Evolutionary conservation across 1,140 invertebrate genomes (phyloP), one percentile per base, ranked within the genome.

Genomic region (Carcinoscorpius rotundicauda): DNA sequence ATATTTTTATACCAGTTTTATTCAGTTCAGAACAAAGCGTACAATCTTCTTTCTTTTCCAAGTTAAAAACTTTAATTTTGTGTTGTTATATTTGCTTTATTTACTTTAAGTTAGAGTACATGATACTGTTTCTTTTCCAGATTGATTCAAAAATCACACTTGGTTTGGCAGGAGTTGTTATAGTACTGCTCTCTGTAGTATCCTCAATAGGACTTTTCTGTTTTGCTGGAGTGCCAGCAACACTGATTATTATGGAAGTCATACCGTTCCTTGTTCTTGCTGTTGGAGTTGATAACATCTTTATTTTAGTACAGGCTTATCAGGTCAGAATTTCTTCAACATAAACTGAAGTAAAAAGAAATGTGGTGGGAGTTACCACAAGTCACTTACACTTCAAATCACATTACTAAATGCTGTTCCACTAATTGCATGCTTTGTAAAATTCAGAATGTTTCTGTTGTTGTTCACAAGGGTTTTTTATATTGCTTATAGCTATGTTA

Each of bases 241-340:
- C 91, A 3, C 79, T 96, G 67, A 83, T 96, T 65, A 91, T 93
- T 66, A 85, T 95, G 64, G 93, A 99, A 81, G 90, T 99, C 4
- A 87, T 96, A 64, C 93, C 93, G 9, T 97, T 97, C 76, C 81
- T 97, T 58, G 86, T 96, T 9, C 77, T 97, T 48, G 92, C 93
- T 66, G 87, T 97, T 5, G 93, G 93, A 51, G 90, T 97, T 2
- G 93, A 97, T 77, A 97, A 97, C 73, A 93, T 97, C 67, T 97
- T 97, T 72, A 89, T 97, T 66, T 79, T 99, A 52, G 87, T 95
- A 3, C 95, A 83, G 73, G 73, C 77, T 4, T 83, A 75, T 69
- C 79, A 82, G 74, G 78, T 69, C 61, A 62, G 9, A 62, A 6
- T 9, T 10, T 58, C 58, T 59, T 6, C 10, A 57, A 9, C n/a